Base-by-base conservation (phyloP, 2,888 invertebrate genomes). In the Zygogramma bicolorata region DNA sequence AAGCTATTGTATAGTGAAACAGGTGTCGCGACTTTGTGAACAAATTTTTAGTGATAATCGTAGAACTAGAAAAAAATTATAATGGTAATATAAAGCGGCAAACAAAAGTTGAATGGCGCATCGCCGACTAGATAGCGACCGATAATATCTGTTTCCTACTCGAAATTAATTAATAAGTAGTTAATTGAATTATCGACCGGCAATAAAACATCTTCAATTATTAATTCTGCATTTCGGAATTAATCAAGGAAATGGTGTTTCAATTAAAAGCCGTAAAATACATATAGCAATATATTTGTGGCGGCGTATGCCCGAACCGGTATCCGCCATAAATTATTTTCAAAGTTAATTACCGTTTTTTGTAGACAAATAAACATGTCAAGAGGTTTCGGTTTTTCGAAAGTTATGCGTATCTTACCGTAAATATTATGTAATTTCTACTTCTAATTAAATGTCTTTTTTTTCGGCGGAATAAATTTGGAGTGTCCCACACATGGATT, bases 311-410 rank as follows among this genome's bases (percentile, higher is more conserved):
- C 15, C 59, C 18, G 59, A 70, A 70, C 70, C 65, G 70, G 70
- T 70, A 65, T 40, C 29, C 8, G 40, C 62, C 40, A 61, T 70
- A 70, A 70, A 42, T 70, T 70, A 59, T 61, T 22, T 53, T 66
- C 58, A 66, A 70, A 66, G 70, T 66, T 70, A 70, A 70, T 70
- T 70, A 70, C 66, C 40, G 66, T 66, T 70, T 70, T 70, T 70
- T 62, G 61, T 65, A 66, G 66, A 70, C 70, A 70, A 70, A 70
- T 70, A 70, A 70, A 70, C 70, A 70, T 70, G 70, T 65, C 70
- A 70, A 66, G 62, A 2, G 65, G 34, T 70, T 70, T 66, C 53
- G 70, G 61, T 66, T n/a, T n/a, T 66, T 66, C 7, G 61, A 57
- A 70, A 70, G 66, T 70, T 70, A 70, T 70, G 70, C 38, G 60